Evolutionary conservation across 2,888 invertebrate species (phyloP).

Genomic region (Melikaiella ostensackeni): DNA sequence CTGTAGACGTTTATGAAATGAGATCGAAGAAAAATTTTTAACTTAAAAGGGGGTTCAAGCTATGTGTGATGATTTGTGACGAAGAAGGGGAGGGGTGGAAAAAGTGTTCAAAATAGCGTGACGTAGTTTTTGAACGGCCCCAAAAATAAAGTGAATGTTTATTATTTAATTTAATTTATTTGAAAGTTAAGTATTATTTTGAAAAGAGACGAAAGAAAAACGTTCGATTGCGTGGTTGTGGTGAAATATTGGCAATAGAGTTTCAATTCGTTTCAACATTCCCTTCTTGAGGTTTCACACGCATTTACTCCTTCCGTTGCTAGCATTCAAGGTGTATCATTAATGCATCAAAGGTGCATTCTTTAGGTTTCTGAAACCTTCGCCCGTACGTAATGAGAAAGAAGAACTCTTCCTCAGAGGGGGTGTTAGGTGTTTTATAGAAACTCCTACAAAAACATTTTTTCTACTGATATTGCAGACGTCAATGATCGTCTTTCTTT

Average conservation of each 20-base stretch:
- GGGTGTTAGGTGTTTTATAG: not conserved
- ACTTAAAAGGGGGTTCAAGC: no score
- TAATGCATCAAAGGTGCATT: conserved; percentile 32
- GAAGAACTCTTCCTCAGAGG: conserved; percentile 9
- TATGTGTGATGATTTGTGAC: no score
- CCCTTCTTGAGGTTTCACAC: conserved; percentile 36
- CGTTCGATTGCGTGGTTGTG: not conserved
- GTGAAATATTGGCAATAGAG: conserved; percentile 31
- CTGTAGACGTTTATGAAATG: no score
- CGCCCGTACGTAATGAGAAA: conserved; percentile 15
- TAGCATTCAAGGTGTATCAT: conserved; percentile 33
- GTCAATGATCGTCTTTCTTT: not conserved
- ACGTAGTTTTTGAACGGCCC: no score
- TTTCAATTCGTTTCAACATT: conserved; percentile 37
- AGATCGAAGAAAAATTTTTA: no score
- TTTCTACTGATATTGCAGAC: not conserved
- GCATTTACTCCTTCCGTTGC: conserved; percentile 35
- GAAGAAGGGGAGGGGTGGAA: no score
- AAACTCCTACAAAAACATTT: not conserved
- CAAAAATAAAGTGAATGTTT: no score
- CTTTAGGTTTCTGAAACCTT: conserved; percentile 38
- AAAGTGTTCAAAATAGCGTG: no score
- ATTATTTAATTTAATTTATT: no score
- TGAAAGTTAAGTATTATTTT: no score
- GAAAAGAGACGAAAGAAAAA: not conserved